Percentiles rank a stretch among this genome's conserved stretches.
Evolutionary conservation across 2,113 vertebrate genomes (phyloP).

Genomic region (Laticauda colubrina): DNA sequence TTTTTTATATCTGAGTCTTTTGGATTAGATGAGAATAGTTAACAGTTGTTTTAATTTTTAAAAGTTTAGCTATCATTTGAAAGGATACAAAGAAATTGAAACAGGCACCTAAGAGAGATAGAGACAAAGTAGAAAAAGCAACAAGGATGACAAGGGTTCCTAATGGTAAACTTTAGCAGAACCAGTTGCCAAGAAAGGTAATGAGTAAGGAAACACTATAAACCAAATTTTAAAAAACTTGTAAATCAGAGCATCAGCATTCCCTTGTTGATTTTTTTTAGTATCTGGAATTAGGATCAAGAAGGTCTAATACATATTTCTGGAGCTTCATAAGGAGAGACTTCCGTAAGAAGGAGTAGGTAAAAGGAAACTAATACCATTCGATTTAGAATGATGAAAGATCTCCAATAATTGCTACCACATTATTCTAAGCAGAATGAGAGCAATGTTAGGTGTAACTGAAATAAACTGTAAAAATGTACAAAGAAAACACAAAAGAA

Average conservation of each 20-base stretch:
- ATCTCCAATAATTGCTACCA: neutral
- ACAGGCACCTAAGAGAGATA: neutral
- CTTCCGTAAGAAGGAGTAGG: neutral
- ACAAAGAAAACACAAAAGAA: neutral
- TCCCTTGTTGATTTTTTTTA: neutral
- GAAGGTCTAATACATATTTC: neutral
- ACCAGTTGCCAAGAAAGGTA: neutral
- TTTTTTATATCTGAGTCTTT: neutral
- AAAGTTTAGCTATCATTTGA: neutral
- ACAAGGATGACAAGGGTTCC: neutral
- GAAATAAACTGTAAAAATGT: neutral
- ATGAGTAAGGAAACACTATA: neutral
- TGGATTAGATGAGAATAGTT: neutral
- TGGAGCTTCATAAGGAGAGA: neutral
- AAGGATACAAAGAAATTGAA: neutral
- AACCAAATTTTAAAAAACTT: neutral
- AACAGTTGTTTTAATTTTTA: neutral
- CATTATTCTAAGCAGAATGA: neutral
- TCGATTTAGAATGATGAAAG: neutral
- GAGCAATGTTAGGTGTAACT: neutral
- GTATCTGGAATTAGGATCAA: neutral
- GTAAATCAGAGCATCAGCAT: no score
- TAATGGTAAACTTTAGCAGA: neutral
- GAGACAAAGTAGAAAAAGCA: neutral
- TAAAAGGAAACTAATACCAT: neutral